Conservation (phyloP, 2,888 invertebrate species). For the Gymnosoma rotundatum region DNA sequence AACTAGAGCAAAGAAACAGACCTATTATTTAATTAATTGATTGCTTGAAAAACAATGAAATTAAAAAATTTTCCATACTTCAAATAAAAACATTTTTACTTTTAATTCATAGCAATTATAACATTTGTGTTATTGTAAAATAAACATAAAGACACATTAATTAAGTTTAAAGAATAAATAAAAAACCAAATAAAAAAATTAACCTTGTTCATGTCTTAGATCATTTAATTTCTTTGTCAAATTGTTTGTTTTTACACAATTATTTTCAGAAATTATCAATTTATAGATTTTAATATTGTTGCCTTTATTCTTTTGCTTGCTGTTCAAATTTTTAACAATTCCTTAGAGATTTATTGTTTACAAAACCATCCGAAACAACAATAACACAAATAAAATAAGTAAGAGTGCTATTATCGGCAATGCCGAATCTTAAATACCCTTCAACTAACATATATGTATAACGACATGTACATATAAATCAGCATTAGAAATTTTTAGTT, state of each 20-base stretch:
- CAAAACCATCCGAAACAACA: constrained; percentile 19
- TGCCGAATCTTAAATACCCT: no score
- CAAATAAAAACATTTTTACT: no score
- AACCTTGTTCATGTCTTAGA: not conserved
- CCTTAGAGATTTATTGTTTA: constrained; percentile 57
- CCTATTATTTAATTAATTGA: no score
- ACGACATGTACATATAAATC: no score
- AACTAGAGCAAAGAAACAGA: no score
- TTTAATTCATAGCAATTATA: no score
- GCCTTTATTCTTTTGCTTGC: constrained; percentile 7
- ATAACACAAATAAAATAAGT: constrained; percentile 6
- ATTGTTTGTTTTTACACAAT: constrained; percentile 27
- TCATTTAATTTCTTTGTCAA: constrained; percentile 1
- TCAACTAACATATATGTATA: no score
- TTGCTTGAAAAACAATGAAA: no score
- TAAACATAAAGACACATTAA: not conserved
- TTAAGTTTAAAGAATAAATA: not conserved
- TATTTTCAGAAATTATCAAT: constrained; percentile 54
- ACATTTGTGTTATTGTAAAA: not conserved
- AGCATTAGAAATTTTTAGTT: no score
- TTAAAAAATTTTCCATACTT: no score
- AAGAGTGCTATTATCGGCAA: no score
- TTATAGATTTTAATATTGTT: constrained; percentile 46
- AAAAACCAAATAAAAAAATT: not conserved
- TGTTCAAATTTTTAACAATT: constrained; percentile 54